Evolutionary conservation across 2,113 vertebrate species (phyloP).

Genomic region (Gopherus flavomarginatus): DNA sequence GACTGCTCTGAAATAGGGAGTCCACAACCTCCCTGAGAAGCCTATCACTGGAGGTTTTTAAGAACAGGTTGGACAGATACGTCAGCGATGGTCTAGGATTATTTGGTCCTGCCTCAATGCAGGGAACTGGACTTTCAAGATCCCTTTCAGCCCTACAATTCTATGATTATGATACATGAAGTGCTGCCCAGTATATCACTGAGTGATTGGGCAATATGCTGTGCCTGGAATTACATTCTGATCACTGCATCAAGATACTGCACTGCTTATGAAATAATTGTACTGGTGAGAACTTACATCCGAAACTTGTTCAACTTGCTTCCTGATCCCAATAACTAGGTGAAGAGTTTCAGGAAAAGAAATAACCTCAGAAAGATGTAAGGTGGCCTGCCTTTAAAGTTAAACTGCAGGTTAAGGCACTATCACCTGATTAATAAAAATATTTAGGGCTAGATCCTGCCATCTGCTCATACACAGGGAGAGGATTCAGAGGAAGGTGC

Average conservation of each 20-base stretch:
- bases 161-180: background rate
- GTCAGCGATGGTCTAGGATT: background rate
- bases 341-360: background rate
- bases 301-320: background rate
- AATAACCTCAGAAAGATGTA: accelerated
- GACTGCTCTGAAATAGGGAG: background rate
- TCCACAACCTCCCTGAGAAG: too few species aligned
- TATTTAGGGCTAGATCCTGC: accelerated
- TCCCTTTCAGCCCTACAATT: background rate
- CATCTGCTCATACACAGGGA: background rate
- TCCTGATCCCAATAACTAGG: background rate
- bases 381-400: accelerated
- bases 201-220: background rate
- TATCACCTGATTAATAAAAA: background rate
- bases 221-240: background rate
- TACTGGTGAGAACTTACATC: background rate
- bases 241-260: background rate
- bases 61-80: background rate
- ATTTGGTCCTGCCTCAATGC: background rate
- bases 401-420: background rate
- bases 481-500: background rate
- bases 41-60: background rate
- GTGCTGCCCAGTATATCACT: background rate
- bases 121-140: background rate
- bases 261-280: accelerated